Evolutionary conservation across 2,797 vertebrate species (phyloP).

Genomic region (Chaunax sp.): DNA sequence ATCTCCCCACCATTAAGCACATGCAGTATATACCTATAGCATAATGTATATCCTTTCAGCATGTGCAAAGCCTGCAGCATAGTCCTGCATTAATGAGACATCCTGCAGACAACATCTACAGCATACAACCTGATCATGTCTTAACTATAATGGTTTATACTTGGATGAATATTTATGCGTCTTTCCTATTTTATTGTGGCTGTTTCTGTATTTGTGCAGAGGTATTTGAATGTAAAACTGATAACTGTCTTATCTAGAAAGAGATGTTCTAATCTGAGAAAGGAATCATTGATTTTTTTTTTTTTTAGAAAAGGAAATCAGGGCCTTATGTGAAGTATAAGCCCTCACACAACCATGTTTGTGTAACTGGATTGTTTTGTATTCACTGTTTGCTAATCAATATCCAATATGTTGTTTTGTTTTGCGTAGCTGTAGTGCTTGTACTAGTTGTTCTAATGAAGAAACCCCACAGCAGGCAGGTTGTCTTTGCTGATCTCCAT

Average conservation of each 20-base stretch:
- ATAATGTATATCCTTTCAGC: constrained; percentile 20
- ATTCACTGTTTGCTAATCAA: too few relatives aligned
- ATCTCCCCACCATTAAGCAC: neutral
- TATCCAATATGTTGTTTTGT: too few relatives aligned
- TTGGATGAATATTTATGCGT: too few relatives aligned
- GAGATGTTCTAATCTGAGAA: constrained; percentile 14
- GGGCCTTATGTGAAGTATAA: constrained; percentile 20
- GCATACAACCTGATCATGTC: constrained; percentile 14
- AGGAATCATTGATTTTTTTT: constrained; percentile 17
- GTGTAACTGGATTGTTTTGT: neutral
- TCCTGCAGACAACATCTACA: constrained; percentile 59
- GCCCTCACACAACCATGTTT: neutral
- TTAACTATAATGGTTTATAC: neutral
- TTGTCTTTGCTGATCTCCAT: too few relatives aligned
- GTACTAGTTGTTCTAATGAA: neutral
- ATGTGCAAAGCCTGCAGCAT: constrained; percentile 45
- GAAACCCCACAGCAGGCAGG: neutral
- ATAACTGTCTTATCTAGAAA: neutral
- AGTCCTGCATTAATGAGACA: constrained; percentile 69
- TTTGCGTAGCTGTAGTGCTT: neutral
- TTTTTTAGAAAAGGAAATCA: constrained; percentile 11
- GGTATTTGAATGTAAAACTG: constrained; percentile 3
- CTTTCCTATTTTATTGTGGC: neutral
- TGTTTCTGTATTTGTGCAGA: neutral
- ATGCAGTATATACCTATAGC: neutral